Evolutionary conservation across 2,113 vertebrate species (phyloP).

Genomic region (Nannospalax galili): DNA sequence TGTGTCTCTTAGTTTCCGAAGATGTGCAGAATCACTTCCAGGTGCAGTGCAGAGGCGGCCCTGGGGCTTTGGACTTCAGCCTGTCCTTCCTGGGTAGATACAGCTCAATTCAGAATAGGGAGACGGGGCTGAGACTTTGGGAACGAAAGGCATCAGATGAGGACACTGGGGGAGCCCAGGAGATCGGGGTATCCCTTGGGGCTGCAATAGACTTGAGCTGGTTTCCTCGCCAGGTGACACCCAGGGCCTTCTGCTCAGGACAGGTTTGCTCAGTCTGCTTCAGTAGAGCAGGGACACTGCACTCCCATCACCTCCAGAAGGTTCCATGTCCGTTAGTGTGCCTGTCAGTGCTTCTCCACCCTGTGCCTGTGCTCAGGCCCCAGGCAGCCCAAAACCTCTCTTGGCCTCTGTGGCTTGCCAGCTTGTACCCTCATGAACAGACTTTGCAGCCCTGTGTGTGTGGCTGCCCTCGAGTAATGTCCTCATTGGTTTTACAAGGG

Average conservation of each 20-base stretch:
- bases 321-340: no score
- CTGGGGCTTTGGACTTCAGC: no score
- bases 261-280: fast-evolving
- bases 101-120: not conserved
- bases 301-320: fast-evolving
- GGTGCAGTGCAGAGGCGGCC: no score
- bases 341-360: fast-evolving
- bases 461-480: no score
- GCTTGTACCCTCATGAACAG: fast-evolving
- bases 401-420: not conserved
- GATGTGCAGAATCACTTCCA: no score
- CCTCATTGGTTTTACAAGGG: not conserved
- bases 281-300: fast-evolving
- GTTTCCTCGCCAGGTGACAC: not conserved
- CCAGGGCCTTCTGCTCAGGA: not conserved
- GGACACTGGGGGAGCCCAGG: not conserved
- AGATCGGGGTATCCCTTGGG: fast-evolving
- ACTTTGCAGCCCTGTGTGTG: fast-evolving
- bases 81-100: not conserved
- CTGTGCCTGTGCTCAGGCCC: fast-evolving
- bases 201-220: no score
- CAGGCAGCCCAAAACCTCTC: fast-evolving
- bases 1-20: not conserved
- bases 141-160: not conserved
- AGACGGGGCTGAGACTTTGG: not conserved